phyloP scores from a whole-genome alignment of 2,888 invertebrate genomes.

The Hipparchia sbordonii region DNA sequence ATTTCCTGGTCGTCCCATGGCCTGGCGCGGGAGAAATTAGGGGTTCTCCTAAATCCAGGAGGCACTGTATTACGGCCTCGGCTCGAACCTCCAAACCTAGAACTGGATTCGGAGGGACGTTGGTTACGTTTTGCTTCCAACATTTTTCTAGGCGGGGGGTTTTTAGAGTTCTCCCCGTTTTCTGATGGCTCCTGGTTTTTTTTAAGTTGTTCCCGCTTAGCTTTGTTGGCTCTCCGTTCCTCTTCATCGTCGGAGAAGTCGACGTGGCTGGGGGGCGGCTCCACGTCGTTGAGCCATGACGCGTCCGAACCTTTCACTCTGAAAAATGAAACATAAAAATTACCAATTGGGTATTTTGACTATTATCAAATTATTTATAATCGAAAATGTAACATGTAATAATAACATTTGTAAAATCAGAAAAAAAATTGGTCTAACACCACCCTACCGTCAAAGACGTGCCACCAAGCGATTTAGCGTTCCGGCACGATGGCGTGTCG shows the following conservation, averaged over 20 bases:
- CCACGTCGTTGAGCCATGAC: conserved; percentile 92
- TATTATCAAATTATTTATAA: too few relatives aligned
- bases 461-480: too few relatives aligned
- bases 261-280: conserved; percentile 88
- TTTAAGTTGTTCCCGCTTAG: conserved; percentile 59
- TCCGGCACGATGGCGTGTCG: too few relatives aligned
- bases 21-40: conserved; percentile 51
- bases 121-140: conserved; percentile 63
- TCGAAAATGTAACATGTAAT: too few relatives aligned
- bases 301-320: conserved; percentile 94
- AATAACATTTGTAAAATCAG: too few relatives aligned
- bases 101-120: conserved; percentile 71
- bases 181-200: conserved; percentile 52
- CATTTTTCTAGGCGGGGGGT: conserved; percentile 49
- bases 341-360: too few relatives aligned
- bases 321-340: conserved; percentile 42
- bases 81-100: conserved; percentile 68
- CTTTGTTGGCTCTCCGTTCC: conserved; percentile 82
- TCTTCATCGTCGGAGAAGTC: conserved; percentile 96
- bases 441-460: too few relatives aligned
- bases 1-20: conserved; percentile 52
- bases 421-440: too few relatives aligned
- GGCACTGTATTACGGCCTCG: conserved; percentile 65
- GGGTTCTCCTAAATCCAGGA: conserved; percentile 55
- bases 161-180: conserved; percentile 62